Percentiles rank a stretch among this genome's conserved stretches.
Conservation (phyloP, 2,113 vertebrate species). For the Laticauda colubrina region DNA sequence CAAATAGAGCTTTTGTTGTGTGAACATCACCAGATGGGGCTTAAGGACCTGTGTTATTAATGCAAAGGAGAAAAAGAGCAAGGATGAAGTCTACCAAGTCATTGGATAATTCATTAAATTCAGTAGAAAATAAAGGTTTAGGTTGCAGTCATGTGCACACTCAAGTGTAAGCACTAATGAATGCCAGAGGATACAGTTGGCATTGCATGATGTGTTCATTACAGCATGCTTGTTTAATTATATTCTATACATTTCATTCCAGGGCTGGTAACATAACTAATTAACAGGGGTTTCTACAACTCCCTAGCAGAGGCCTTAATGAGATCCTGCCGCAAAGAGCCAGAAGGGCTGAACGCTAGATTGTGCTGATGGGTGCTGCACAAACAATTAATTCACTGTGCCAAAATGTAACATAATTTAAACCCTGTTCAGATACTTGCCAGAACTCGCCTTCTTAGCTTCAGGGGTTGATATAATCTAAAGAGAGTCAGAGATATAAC, state of each 20-base stretch:
- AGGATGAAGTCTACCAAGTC: neutral
- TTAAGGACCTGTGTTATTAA: neutral
- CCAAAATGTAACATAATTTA: neutral
- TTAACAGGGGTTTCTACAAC: neutral
- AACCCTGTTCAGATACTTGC: neutral
- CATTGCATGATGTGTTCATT: neutral
- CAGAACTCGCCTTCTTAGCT: neutral
- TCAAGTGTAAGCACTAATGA: neutral
- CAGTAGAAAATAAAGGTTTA: neutral
- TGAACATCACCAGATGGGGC: neutral
- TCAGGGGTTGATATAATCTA: too few relatives aligned
- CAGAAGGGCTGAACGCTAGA: neutral
- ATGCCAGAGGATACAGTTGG: neutral
- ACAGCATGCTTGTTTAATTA: neutral
- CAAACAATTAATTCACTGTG: neutral
- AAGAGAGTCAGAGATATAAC: neutral
- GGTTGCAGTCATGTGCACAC: neutral
- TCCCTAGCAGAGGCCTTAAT: neutral
- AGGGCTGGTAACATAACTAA: neutral
- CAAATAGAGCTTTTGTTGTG: neutral
- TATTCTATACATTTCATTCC: neutral
- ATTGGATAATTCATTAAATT: neutral
- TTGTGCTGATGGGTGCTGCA: neutral
- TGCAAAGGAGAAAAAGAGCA: neutral
- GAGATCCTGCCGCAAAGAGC: neutral